A percentile compares a stretch with the other conserved stretches of the same genome.
phyloP scores from a whole-genome alignment of 2,797 vertebrate genomes.

The Anniella stebbinsi region DNA sequence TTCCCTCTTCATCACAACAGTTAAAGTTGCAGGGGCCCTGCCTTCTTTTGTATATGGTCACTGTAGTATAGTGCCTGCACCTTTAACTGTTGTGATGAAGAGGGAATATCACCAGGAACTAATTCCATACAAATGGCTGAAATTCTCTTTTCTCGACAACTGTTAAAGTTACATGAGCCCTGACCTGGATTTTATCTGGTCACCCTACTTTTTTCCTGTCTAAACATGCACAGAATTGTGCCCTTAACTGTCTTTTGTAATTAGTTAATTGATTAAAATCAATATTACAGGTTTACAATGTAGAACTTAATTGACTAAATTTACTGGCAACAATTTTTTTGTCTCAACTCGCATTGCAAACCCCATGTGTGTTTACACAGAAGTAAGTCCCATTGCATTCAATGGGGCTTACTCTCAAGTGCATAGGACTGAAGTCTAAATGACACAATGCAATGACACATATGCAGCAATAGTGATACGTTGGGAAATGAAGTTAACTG shows the following conservation, averaged over 20 bases:
- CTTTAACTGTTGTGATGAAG: too few relatives aligned
- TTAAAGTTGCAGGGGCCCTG: too few relatives aligned
- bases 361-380: not conserved
- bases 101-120: too few relatives aligned
- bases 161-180: too few relatives aligned
- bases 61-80: too few relatives aligned
- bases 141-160: too few relatives aligned
- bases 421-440: not conserved
- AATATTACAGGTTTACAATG: not conserved
- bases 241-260: not conserved
- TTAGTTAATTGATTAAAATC: not conserved
- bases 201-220: too few relatives aligned
- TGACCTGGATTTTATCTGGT: too few relatives aligned
- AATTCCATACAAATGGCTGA: too few relatives aligned
- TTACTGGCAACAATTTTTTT: not conserved
- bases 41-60: too few relatives aligned
- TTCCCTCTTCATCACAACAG: too few relatives aligned
- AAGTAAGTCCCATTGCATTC: not conserved
- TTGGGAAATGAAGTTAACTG: not conserved
- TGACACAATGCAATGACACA: not conserved
- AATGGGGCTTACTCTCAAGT: not conserved
- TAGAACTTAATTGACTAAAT: not conserved
- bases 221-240: not conserved
- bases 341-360: not conserved
- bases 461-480: not conserved